These are phyloP conservation scores for Therioaphis trifolii DNA, from an alignment of 2,888 invertebrate genomes.

Conservation along the genomic window DNA sequence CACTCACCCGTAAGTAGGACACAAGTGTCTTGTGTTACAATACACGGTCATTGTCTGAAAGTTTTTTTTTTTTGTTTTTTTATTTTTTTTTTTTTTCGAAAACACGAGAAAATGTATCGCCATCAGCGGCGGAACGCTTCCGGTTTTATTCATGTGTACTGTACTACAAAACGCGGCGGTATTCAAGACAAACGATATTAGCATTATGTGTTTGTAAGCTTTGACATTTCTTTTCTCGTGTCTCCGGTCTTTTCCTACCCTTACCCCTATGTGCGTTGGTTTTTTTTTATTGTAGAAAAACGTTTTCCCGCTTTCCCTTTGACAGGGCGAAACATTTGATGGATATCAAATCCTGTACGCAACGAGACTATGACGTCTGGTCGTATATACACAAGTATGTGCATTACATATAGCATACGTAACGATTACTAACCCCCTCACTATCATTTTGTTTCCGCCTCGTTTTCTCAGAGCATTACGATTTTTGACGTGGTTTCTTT, in stretches of 20 bases:
- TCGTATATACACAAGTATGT: constrained; percentile 18
- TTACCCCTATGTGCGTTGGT: background rate
- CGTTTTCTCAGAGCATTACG: constrained; percentile 58
- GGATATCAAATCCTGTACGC: constrained; percentile 61
- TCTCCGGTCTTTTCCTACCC: constrained; percentile 45
- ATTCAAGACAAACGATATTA: constrained; percentile 63
- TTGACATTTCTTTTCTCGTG: constrained; percentile 61
- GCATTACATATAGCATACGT: constrained; percentile 60
- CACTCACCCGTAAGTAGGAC: background rate
- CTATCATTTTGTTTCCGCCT: constrained; percentile 60
- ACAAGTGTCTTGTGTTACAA: constrained; percentile 53
- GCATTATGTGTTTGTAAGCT: constrained; percentile 63
- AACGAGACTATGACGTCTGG: constrained; percentile 60
- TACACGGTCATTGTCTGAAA: constrained; percentile 60
- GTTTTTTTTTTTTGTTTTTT: no score
- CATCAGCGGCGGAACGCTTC: constrained; percentile 62
- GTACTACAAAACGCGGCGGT: constrained; percentile 30
- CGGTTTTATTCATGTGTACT: constrained; percentile 59
- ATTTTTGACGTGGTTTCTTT: constrained; percentile 56
- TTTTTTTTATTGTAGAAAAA: constrained; percentile 58
- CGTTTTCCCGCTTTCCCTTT: constrained; percentile 60
- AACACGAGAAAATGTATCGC: constrained; percentile 61
- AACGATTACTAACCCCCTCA: constrained; percentile 60
- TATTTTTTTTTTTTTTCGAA: constrained; percentile 22
- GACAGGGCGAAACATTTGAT: constrained; percentile 60